phyloP scores from a whole-genome alignment of 2,113 vertebrate genomes.

The Cygnus atratus region DNA sequence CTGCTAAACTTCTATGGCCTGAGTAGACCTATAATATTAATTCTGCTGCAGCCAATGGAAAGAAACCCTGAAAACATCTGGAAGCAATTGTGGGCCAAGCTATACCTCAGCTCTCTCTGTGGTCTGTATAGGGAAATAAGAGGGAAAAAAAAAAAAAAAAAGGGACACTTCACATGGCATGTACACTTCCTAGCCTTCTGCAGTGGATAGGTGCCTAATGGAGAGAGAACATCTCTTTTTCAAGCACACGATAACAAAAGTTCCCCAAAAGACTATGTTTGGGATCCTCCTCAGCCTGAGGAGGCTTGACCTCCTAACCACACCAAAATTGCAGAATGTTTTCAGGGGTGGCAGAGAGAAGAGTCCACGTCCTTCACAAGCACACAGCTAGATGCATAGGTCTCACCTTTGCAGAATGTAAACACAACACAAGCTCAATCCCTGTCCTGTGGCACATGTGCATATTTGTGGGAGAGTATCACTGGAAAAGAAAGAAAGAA shows the following conservation, averaged over 20 bases:
- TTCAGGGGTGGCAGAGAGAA: not conserved
- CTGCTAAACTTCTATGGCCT: not conserved
- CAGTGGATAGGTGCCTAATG: not conserved
- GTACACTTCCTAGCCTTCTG: not conserved
- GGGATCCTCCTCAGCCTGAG: not conserved
- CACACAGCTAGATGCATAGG: not conserved
- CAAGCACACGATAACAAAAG: not conserved
- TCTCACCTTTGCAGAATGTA: not conserved
- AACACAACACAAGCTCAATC: not conserved
- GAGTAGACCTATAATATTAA: not conserved
- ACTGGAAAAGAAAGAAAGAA: not conserved
- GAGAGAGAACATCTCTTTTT: not conserved
- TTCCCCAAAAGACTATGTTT: not conserved
- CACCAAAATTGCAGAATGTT: not conserved
- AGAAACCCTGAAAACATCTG: not conserved
- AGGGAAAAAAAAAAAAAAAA: not conserved
- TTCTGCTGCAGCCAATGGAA: not conserved
- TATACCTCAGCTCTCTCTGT: not conserved
- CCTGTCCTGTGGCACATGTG: not conserved
- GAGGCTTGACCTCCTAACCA: not conserved
- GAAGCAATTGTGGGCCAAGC: not conserved
- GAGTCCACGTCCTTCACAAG: not conserved
- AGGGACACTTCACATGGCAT: fast-evolving
- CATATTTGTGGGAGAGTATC: not conserved
- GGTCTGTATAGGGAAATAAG: not conserved